These are phyloP conservation scores for Zygaena filipendulae DNA, from an alignment of 2,888 invertebrate species.

Conservation along the genomic window DNA sequence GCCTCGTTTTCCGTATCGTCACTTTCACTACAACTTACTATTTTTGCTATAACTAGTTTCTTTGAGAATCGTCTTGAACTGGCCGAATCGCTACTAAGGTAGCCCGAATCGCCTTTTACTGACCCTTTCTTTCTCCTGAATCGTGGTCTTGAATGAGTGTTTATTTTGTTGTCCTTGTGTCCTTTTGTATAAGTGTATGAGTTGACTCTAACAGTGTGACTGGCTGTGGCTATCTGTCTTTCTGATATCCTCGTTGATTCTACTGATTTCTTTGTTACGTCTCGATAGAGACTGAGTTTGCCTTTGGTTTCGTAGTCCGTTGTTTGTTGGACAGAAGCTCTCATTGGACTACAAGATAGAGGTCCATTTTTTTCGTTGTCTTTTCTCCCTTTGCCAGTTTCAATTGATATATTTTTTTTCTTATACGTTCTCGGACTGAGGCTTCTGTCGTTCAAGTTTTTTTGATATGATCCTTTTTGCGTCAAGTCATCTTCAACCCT, in stretches of 20 bases:
- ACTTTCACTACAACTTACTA: conserved; percentile 75
- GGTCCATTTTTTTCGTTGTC: neutral
- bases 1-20: conserved; percentile 85
- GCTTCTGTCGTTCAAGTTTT: conserved; percentile 77
- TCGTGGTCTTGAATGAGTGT: conserved; percentile 28
- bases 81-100: conserved; percentile 84
- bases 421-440: conserved; percentile 53
- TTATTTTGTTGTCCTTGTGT: conserved; percentile 31
- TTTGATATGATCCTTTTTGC: conserved; percentile 60
- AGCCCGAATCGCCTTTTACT: conserved; percentile 80
- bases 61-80: conserved; percentile 59
- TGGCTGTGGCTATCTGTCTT: conserved; percentile 7
- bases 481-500: conserved; percentile 43
- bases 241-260: conserved; percentile 30
- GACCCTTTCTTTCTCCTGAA: conserved; percentile 43
- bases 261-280: conserved; percentile 19
- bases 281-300: conserved; percentile 2
- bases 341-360: conserved; percentile 21
- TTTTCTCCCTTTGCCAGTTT: too few species aligned
- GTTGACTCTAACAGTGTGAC: conserved; percentile 31
- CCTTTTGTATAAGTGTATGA: conserved; percentile 50
- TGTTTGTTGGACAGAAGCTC: conserved; percentile 62
- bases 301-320: conserved; percentile 52
- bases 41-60: conserved; percentile 57
- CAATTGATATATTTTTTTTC: too few species aligned